Conservation (phyloP, 2,113 vertebrate genomes). For the Nanorana parkeri region DNA sequence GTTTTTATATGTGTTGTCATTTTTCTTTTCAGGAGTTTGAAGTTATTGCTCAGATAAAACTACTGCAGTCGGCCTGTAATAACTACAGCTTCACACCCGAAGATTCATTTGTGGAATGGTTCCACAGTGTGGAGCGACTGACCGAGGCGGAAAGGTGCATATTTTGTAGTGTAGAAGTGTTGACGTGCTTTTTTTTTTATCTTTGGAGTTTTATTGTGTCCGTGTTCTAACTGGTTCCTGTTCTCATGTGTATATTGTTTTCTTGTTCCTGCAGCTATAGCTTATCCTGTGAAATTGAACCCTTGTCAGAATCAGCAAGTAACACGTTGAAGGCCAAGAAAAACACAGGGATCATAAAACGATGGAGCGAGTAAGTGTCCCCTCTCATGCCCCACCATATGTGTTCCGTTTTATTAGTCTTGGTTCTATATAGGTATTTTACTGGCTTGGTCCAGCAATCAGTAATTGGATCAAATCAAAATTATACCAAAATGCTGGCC, state of each 20-base stretch:
- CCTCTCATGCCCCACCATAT: neutral
- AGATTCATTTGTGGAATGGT: constrained; percentile 86
- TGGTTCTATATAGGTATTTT: too few species aligned
- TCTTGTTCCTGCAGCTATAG: constrained; percentile 78
- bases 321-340: constrained; percentile 92
- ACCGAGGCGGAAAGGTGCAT: constrained; percentile 90
- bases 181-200: too few species aligned
- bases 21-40: constrained; percentile 85
- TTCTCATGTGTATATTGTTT: too few species aligned
- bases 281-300: constrained; percentile 94
- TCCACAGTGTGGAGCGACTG: constrained; percentile 82
- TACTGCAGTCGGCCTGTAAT: constrained; percentile 94
- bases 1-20: too few species aligned
- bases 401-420: too few species aligned
- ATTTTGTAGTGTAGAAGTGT: too few species aligned
- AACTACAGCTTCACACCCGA: constrained; percentile 92
- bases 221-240: too few species aligned
- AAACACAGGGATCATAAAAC: constrained; percentile 92
- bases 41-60: constrained; percentile 96
- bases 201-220: too few species aligned
- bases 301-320: constrained; percentile 90
- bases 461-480: too few species aligned
- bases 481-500: too few species aligned
- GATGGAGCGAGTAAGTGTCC: constrained; percentile 95
- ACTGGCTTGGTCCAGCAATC: too few species aligned